Conservation (phyloP, 1,140 invertebrate genomes). For the Dendroctonus valens region DNA sequence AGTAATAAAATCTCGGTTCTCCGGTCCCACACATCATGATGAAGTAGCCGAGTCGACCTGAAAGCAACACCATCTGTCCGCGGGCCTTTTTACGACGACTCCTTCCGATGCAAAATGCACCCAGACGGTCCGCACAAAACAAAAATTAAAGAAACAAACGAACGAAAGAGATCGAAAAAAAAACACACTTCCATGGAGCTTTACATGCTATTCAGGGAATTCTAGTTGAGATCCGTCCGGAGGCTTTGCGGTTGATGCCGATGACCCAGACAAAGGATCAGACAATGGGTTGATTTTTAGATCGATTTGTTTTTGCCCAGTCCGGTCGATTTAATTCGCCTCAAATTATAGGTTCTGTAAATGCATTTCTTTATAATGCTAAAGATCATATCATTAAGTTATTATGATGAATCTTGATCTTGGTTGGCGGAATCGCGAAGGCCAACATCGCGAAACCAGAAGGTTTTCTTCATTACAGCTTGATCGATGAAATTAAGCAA, state of each 20-base stretch:
- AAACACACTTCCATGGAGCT: slow-evolving; percentile 5
- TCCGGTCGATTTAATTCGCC: slow-evolving; percentile 2
- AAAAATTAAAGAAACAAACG: not conserved
- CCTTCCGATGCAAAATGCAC: slow-evolving; percentile 22
- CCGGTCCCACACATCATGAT: slow-evolving; percentile 22
- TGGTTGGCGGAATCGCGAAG: too few species aligned
- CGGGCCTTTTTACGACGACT: slow-evolving; percentile 17
- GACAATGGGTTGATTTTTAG: slow-evolving; percentile 27
- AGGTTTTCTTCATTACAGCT: too few species aligned
- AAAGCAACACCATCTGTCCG: slow-evolving; percentile 24
- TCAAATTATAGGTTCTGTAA: slow-evolving; percentile 13
- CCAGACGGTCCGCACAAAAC: slow-evolving; percentile 22
- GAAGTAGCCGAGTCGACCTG: slow-evolving; percentile 10
- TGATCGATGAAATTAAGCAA: too few species aligned
- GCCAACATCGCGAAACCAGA: too few species aligned
- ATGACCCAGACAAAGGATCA: slow-evolving; percentile 26
- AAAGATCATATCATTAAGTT: slow-evolving; percentile 20
- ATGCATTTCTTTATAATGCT: slow-evolving; percentile 15
- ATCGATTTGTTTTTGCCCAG: slow-evolving; percentile 21
- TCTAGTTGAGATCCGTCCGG: slow-evolving; percentile 7
- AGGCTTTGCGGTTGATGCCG: slow-evolving; percentile 10
- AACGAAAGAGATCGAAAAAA: slow-evolving; percentile 8
- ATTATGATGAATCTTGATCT: not conserved
- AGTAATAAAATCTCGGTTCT: slow-evolving; percentile 27
- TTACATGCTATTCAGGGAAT: slow-evolving; percentile 24